phyloP scores from a whole-genome alignment of 2,797 vertebrate genomes.

The Eidolon dupreanum region DNA sequence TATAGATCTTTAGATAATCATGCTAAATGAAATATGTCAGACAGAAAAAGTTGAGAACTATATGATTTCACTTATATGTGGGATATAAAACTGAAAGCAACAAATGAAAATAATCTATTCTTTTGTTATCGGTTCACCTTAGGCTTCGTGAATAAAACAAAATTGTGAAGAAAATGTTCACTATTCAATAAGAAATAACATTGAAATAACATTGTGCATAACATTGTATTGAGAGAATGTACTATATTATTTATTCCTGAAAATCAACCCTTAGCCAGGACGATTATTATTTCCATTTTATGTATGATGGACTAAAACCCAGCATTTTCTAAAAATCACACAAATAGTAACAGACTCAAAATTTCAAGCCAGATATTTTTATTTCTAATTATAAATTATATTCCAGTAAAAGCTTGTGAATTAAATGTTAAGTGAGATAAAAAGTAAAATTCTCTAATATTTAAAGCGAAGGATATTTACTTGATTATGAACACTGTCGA shows the following conservation, averaged over 20 bases:
- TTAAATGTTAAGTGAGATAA: neutral
- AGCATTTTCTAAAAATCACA: neutral
- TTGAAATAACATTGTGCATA: neutral
- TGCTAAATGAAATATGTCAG: too few relatives aligned
- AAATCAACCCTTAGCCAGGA: neutral
- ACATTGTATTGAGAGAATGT: neutral
- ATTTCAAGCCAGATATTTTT: neutral
- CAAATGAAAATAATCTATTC: neutral
- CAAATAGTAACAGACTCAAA: neutral
- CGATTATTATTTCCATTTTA: neutral
- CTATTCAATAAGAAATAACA: neutral
- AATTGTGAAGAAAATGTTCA: neutral
- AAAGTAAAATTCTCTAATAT: neutral
- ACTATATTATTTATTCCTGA: neutral
- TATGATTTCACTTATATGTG: too few relatives aligned
- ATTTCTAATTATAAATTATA: neutral
- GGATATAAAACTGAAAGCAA: too few relatives aligned
- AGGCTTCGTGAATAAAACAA: slow-evolving; percentile 1
- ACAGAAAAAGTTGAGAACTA: too few relatives aligned
- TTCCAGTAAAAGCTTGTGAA: neutral
- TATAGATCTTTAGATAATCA: too few relatives aligned
- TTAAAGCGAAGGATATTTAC: neutral
- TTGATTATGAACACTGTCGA: neutral
- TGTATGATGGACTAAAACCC: neutral
- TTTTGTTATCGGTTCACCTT: slow-evolving; percentile 9